A percentile compares a stretch with the other conserved stretches of the same genome.
Evolutionary conservation across 2,797 vertebrate genomes (phyloP).

Genomic region (Lycodopsis pacificus): DNA sequence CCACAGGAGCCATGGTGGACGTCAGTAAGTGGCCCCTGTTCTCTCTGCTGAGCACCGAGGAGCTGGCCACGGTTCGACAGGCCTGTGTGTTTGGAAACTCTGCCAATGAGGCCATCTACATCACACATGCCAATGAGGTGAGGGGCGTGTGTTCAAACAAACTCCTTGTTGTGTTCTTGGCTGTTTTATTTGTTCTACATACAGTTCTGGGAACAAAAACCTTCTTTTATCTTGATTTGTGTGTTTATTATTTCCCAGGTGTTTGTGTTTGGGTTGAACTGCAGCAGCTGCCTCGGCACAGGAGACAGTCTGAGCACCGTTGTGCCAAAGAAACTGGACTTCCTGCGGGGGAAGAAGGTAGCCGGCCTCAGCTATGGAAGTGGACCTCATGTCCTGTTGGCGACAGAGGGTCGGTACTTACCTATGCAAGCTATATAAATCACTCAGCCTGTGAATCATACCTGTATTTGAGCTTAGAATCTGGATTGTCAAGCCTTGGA

Average conservation of each 20-base stretch:
- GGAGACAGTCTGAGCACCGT: conserved; percentile 93
- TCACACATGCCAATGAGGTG: conserved; percentile 93
- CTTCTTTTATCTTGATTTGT: neutral
- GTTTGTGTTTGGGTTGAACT: conserved; percentile 93
- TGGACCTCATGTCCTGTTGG: conserved; percentile 92
- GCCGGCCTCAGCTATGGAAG: conserved; percentile 93
- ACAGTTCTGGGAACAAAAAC: neutral
- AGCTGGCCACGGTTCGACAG: conserved; percentile 87
- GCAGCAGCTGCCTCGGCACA: conserved; percentile 94
- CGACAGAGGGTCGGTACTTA: conserved; percentile 87
- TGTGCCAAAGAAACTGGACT: conserved; percentile 92
- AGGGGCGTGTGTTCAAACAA: neutral
- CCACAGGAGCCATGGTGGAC: conserved; percentile 88
- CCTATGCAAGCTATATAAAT: neutral
- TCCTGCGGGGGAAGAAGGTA: conserved; percentile 91
- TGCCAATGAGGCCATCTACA: conserved; percentile 93
- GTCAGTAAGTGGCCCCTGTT: conserved; percentile 96
- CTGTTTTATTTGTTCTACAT: neutral
- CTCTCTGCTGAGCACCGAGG: conserved; percentile 89
- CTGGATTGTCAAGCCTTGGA: neutral
- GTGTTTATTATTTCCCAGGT: conserved; percentile 78
- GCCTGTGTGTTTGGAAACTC: conserved; percentile 93
- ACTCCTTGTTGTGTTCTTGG: no score
- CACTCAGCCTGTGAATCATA: neutral
- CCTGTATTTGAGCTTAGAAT: neutral